These are phyloP conservation scores for Pristionchus arcanus DNA, from an alignment of 2,888 invertebrate genomes.

Conservation along the genomic window DNA sequence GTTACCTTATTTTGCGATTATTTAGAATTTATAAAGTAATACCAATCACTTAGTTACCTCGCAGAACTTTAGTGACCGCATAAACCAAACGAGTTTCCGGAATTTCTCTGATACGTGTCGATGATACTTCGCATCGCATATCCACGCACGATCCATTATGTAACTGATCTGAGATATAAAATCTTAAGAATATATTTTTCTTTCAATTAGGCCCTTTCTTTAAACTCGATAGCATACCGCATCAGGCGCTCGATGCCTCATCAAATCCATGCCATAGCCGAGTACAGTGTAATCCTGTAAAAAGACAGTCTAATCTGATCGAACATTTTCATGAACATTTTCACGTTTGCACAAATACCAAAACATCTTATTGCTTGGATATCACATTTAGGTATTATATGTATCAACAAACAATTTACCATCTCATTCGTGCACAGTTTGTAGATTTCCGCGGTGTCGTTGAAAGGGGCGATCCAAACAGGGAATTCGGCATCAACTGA, in stretches of 20 bases:
- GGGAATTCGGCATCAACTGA: conserved; percentile 37
- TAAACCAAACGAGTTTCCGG: conserved; percentile 66
- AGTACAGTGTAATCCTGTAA: conserved; percentile 8
- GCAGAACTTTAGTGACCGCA: conserved; percentile 64
- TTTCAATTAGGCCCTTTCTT: neutral
- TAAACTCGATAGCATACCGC: neutral
- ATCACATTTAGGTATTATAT: too few species aligned
- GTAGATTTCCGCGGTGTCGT: conserved; percentile 58
- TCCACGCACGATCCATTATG: conserved; percentile 21
- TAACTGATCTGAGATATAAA: neutral
- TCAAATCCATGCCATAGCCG: neutral
- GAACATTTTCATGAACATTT: neutral
- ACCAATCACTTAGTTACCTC: conserved; percentile 21
- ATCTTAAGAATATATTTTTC: neutral
- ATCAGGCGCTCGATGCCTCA: neutral
- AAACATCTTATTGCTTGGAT: too few species aligned
- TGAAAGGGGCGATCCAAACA: conserved; percentile 32
- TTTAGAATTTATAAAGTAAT: too few species aligned
- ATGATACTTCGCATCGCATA: conserved; percentile 64
- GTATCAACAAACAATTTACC: conserved; percentile 44
- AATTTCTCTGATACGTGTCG: conserved; percentile 63
- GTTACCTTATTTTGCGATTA: too few species aligned
- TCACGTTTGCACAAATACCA: too few species aligned
- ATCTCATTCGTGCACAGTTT: conserved; percentile 66
- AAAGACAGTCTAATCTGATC: neutral